These are phyloP conservation scores for Volucella inflata DNA, from an alignment of 2,888 invertebrate species.

Conservation along the genomic window DNA sequence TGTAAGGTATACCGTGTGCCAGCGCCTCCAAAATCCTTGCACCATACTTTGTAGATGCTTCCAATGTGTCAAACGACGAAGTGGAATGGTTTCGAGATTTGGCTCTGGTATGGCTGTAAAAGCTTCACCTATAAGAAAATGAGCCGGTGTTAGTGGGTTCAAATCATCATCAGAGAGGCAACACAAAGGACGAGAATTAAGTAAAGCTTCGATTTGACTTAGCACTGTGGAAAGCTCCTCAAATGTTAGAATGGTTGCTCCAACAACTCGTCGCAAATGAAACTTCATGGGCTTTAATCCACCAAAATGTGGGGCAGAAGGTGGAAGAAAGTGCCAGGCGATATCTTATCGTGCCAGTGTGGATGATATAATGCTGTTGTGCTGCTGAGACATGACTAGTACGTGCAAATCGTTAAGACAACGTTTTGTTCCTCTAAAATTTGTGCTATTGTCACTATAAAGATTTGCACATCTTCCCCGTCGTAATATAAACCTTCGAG, in stretches of 20 bases:
- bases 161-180: conserved; percentile 4
- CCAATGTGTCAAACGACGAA: neutral
- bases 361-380: too few species aligned
- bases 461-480: too few species aligned
- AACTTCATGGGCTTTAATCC: too few species aligned
- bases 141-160: conserved; percentile 18
- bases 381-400: too few species aligned
- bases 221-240: conserved; percentile 31
- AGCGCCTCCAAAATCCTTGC: neutral
- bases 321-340: too few species aligned
- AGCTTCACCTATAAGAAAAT: conserved; percentile 28
- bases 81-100: neutral
- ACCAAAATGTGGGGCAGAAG: too few species aligned
- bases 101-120: conserved; percentile 5
- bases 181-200: conserved; percentile 31
- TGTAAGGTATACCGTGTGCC: neutral
- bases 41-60: neutral
- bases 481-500: too few species aligned
- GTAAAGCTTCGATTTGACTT: conserved; percentile 14
- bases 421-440: too few species aligned
- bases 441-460: too few species aligned
- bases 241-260: conserved; percentile 6
- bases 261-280: too few species aligned
- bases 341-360: too few species aligned
- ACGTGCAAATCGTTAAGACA: too few species aligned